Evolutionary conservation across 1,140 invertebrate genomes (phyloP).

Genomic region (Halesus radiatus): DNA sequence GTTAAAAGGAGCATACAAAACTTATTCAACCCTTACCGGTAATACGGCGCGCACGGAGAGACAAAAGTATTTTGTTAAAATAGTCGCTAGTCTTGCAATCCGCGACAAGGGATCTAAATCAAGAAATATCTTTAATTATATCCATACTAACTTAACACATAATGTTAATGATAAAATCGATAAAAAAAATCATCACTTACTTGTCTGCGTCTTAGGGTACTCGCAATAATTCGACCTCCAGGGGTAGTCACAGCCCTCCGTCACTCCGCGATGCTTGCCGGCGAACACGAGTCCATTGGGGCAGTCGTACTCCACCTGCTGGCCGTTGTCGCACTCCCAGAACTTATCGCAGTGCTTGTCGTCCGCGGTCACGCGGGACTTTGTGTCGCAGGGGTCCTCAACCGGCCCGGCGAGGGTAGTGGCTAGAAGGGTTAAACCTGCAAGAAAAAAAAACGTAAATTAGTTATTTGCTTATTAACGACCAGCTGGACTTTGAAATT

Average conservation of each 20-base stretch:
- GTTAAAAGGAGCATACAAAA: too few relatives aligned
- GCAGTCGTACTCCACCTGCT: constrained; percentile 88
- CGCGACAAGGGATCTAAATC: too few relatives aligned
- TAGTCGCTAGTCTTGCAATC: too few relatives aligned
- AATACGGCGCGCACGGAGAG: too few relatives aligned
- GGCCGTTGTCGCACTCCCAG: constrained; percentile 85
- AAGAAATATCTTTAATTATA: too few relatives aligned
- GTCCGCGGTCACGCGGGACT: constrained; percentile 81
- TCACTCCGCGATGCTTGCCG: constrained; percentile 87
- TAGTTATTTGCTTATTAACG: too few relatives aligned
- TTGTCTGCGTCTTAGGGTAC: constrained; percentile 68
- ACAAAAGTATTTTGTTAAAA: too few relatives aligned
- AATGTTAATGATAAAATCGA: too few relatives aligned
- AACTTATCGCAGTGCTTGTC: constrained; percentile 89
- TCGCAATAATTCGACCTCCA: constrained; percentile 91
- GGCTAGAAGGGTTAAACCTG: constrained; percentile 23
- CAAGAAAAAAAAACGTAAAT: background rate
- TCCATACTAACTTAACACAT: too few relatives aligned
- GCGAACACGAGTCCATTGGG: constrained; percentile 92
- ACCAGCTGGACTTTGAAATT: too few relatives aligned
- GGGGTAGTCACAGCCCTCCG: constrained; percentile 90
- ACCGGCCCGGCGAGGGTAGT: constrained; percentile 42
- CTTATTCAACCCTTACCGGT: too few relatives aligned
- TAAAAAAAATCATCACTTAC: constrained; percentile 60
- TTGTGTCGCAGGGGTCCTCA: constrained; percentile 84